Percentiles rank a stretch among this genome's conserved stretches.
Conservation (phyloP, 2,888 invertebrate genomes). For the Serrognathus titanus region DNA sequence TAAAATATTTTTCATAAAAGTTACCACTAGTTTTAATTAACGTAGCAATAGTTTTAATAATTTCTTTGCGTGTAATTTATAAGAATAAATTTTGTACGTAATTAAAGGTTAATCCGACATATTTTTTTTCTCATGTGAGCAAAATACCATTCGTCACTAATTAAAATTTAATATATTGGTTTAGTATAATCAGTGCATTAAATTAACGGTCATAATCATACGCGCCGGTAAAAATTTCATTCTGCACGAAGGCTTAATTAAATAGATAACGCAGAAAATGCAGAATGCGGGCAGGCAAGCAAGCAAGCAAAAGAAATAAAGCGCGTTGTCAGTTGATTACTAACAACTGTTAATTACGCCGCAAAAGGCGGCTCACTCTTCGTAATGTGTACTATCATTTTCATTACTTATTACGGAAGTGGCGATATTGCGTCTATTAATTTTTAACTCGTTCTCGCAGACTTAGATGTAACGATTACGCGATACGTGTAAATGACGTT, state of each 20-base stretch:
- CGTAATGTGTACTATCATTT: constrained; percentile 5
- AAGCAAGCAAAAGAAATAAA: constrained; percentile 15
- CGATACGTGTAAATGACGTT: too few species aligned
- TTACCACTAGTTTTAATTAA: too few species aligned
- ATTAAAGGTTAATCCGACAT: too few species aligned
- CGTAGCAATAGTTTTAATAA: too few species aligned
- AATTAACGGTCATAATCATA: not conserved
- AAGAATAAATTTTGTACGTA: too few species aligned
- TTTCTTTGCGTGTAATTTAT: too few species aligned
- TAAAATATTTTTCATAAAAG: too few species aligned
- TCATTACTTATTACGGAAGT: constrained; percentile 11
- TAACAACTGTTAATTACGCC: constrained; percentile 16
- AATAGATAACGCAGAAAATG: constrained; percentile 15
- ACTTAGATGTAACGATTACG: too few species aligned
- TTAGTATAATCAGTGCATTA: not conserved
- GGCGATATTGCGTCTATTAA: not conserved
- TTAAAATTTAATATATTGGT: not conserved
- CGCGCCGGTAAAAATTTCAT: not conserved
- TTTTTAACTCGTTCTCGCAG: too few species aligned
- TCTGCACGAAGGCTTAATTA: constrained; percentile 16
- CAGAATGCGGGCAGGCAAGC: constrained; percentile 16
- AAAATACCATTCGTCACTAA: not conserved
- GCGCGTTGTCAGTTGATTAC: constrained; percentile 12
- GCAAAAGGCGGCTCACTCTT: not conserved
- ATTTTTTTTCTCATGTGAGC: not conserved